Base-by-base conservation (phyloP, 2,113 vertebrate genomes). In the Rallus limicola region DNA sequence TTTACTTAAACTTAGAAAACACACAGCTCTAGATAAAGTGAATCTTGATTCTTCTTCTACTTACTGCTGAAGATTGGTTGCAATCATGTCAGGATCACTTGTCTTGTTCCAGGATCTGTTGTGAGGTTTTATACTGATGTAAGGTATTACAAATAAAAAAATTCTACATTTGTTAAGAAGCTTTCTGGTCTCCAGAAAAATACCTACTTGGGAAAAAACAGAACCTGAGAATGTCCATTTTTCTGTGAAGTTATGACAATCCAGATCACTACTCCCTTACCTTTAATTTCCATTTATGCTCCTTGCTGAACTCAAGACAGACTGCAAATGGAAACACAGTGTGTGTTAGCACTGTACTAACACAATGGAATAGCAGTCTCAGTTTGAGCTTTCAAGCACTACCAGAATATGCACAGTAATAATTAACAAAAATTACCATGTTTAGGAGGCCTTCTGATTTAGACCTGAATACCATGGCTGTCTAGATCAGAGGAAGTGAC, bases 1-100 rank as follows among this genome's bases (percentile, higher is more conserved):
- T 83, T 95, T 91, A 52, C 42, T 60, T 60, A 92, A 92, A 64
- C 55, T 83, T 53, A 23, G 52, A 85, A 93, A 94, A 67, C n/a
- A 53, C 55, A 91, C 2, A 87, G 76, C 20, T 53, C 31, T 48
- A 63, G 36, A 83, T 48, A 63, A 94, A 95, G 52, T 36, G 25
- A 46, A 70, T n/a, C 38, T 63, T 56, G 59, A 8, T 88, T 94
- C 50, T 82, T 55, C 55, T 89, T 31, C 65, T 80, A 16, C 28
- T 88, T 34, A 42, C 36, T 77, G 16, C 13, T 90, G 55, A 81
- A 84, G 40, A 31, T 6, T 16, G 11, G n/a, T 68, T 83, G 56
- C 38, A 82, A 28, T 36, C 59, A 76, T 15, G 24, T 83, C 64
- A 78, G 55, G 25, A 94, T 69, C 82, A 65, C n/a, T 79, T 36